A percentile compares a stretch with the other conserved stretches of the same genome.
Conservation (phyloP, 2,888 invertebrate species). For the Rugalucina vietnamica region DNA sequence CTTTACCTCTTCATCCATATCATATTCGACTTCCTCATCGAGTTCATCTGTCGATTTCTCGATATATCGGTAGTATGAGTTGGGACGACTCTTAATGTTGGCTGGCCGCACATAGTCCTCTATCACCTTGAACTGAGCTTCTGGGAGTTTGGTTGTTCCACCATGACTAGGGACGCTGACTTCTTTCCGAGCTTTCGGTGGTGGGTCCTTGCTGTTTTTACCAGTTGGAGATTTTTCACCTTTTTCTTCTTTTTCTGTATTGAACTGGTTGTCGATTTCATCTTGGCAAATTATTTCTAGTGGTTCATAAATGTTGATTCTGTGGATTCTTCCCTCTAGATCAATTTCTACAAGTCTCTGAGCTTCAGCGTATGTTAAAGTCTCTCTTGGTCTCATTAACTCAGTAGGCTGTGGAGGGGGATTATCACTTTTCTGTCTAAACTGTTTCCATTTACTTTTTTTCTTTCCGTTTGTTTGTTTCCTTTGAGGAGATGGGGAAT, state of each 20-base stretch:
- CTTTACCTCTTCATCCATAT: constrained; percentile 96
- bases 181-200: constrained; percentile 73
- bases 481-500: constrained; percentile 70
- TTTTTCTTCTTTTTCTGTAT: constrained; percentile 82
- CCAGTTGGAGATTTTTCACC: constrained; percentile 76
- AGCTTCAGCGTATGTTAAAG: constrained; percentile 92
- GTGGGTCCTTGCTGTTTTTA: constrained; percentile 61
- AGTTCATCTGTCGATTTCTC: constrained; percentile 97
- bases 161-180: constrained; percentile 53
- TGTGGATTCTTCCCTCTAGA: constrained; percentile 91
- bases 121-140: constrained; percentile 89
- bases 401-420: constrained; percentile 83
- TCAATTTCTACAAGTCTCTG: constrained; percentile 94
- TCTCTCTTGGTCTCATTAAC: constrained; percentile 85
- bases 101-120: constrained; percentile 90
- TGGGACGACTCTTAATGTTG: constrained; percentile 93
- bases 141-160: constrained; percentile 86
- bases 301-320: constrained; percentile 86
- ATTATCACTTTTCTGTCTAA: constrained; percentile 73
- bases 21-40: constrained; percentile 97
- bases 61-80: constrained; percentile 94
- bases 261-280: constrained; percentile 82
- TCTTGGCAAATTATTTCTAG: constrained; percentile 84
- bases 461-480: constrained; percentile 81
- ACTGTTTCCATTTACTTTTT: constrained; percentile 83